A percentile compares a stretch with the other conserved stretches of the same genome.
phyloP scores from a whole-genome alignment of 2,888 invertebrate species.

The Fragum fragum region DNA sequence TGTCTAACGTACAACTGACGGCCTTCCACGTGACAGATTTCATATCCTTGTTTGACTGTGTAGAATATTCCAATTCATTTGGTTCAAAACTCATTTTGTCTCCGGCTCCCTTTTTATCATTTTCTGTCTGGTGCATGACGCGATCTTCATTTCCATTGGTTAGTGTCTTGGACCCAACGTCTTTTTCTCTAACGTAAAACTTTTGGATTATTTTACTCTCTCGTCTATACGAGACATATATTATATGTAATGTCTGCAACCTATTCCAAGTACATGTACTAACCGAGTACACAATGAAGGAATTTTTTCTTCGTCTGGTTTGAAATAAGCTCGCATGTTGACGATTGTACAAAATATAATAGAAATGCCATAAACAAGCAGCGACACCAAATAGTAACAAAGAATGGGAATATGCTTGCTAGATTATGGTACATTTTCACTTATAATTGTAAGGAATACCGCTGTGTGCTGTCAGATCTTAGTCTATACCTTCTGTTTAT shows the following conservation, averaged over 20 bases:
- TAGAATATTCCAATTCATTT: not conserved
- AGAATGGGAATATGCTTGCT: slow-evolving; percentile 52
- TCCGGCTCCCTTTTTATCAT: not conserved
- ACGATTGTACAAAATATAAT: not conserved
- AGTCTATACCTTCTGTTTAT: no score
- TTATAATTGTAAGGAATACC: not conserved
- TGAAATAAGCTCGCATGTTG: not conserved
- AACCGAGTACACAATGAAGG: not conserved
- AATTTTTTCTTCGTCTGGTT: not conserved
- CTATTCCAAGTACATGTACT: not conserved
- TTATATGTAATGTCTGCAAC: not conserved
- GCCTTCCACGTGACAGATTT: not conserved
- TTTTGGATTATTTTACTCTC: no score
- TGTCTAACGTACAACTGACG: not conserved
- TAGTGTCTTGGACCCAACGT: no score
- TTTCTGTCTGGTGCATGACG: not conserved
- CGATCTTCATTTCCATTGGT: not conserved
- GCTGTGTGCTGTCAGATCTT: not conserved
- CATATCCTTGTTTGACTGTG: not conserved
- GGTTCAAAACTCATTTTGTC: no score
- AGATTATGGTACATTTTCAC: slow-evolving; percentile 25
- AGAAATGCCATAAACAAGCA: not conserved
- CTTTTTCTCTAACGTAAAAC: no score
- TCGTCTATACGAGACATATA: no score
- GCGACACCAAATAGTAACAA: not conserved